Evolutionary conservation across 2,113 vertebrate species (phyloP).

Genomic region (Oreochromis aureus): DNA sequence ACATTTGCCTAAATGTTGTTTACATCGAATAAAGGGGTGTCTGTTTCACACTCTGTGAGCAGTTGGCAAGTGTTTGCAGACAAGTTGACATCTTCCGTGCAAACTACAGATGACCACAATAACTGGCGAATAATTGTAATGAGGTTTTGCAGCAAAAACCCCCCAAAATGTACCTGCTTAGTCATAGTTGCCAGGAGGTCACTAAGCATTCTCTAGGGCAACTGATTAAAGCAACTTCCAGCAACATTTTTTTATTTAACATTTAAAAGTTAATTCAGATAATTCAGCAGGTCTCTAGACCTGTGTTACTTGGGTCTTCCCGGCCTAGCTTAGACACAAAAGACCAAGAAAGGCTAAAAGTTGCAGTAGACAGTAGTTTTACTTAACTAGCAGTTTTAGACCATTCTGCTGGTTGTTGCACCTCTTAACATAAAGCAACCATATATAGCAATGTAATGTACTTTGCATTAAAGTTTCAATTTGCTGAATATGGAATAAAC

Average conservation of each 20-base stretch:
- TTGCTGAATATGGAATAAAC: background rate
- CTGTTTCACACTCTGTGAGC: background rate
- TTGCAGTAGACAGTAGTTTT: background rate
- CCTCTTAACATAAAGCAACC: too few relatives aligned
- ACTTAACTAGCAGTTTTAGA: background rate
- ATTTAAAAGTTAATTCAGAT: background rate
- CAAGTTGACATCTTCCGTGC: background rate
- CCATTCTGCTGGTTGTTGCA: background rate
- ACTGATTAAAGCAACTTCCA: background rate
- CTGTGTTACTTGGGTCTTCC: background rate
- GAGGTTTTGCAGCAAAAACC: background rate
- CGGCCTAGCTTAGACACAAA: background rate
- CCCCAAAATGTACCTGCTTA: background rate
- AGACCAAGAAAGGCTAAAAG: background rate
- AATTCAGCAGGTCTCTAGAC: background rate
- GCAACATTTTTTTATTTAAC: background rate
- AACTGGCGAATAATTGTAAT: rapidly evolving
- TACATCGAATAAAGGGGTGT: background rate
- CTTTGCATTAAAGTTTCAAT: background rate
- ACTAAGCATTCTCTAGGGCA: background rate
- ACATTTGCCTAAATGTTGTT: background rate
- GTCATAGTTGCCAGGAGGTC: background rate
- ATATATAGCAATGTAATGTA: background rate
- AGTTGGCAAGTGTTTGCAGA: background rate
- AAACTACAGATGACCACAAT: background rate